Evolutionary conservation across 2,797 vertebrate species (phyloP), one percentile per base, ranked within the genome.

Genomic region (Channallabes apus): DNA sequence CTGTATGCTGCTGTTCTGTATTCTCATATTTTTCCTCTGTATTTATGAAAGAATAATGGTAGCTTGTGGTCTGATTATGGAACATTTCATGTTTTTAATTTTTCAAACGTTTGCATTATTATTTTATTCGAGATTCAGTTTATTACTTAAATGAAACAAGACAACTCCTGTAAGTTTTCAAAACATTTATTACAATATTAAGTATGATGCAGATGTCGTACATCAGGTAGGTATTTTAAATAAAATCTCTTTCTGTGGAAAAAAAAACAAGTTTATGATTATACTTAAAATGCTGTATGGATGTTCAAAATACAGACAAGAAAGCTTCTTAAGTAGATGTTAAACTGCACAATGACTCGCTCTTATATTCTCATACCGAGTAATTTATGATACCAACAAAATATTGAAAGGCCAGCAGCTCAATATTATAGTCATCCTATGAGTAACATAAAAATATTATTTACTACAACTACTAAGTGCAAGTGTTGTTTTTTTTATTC

Each of bases 151-250:
- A 51, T 7, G n/a, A 80, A 79, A 79, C 14, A 22, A 41, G 58
- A n/a, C 3, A 79, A 8, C 24, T 20, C 9, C 35, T 67, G 41
- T 64, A 72, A 18, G 59, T 76, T 72, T 59, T 38, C 62, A 58
- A 54, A 87, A 69, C 32, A 82, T 88, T 85, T 84, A 85, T 87
- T 89, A 82, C 87, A 87, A 68, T 69, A 38, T 80, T 35, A 56
- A 84, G 29, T n/a, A 27, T 79, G 71, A 71, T 85, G 69, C 54
- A 61, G 77, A 20, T 41, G 78, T 27, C 62, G 27, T 82, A 85
- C 46, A 79, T 84, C 29, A 61, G 38, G 62, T 82, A 20, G 1
- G 1, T 76, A 56, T 35, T 86, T 38, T 29, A 82, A 84, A 79
- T 80, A 29, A 62, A 65, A 38, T 29, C 18, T 29, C 22, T 12